Conservation (phyloP, 2,888 invertebrate species). For the Sphaerophoria taeniata region DNA sequence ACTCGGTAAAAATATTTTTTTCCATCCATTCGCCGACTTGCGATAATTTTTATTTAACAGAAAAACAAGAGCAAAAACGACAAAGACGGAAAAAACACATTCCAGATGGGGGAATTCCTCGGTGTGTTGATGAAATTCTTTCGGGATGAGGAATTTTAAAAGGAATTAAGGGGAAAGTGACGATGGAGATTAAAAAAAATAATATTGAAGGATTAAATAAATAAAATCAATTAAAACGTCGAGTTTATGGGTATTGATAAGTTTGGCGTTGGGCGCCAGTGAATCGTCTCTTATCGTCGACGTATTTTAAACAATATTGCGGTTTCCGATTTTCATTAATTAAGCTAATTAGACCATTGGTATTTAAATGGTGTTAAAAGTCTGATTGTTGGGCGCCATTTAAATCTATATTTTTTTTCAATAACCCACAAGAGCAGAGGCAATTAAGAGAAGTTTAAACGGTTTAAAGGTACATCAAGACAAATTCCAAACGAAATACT, state of each 20-base stretch:
- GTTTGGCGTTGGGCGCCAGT: slow-evolving; percentile 20
- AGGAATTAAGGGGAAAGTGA: slow-evolving; percentile 33
- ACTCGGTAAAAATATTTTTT: slow-evolving; percentile 53
- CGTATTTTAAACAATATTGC: no score
- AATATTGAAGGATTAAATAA: not conserved
- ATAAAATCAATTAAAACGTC: not conserved
- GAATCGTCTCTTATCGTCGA: not conserved
- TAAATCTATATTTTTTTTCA: not conserved
- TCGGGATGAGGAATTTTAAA: slow-evolving; percentile 26
- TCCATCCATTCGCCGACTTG: slow-evolving; percentile 37
- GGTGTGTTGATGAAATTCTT: slow-evolving; percentile 11
- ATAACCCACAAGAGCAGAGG: no score
- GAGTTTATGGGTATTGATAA: not conserved
- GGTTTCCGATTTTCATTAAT: no score
- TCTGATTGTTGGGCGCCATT: not conserved
- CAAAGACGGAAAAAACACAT: not conserved
- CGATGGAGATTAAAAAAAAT: not conserved
- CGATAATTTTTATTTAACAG: slow-evolving; percentile 20
- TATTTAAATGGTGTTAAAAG: no score
- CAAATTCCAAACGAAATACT: no score
- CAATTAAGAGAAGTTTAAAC: no score
- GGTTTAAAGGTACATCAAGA: no score
- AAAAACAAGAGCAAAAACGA: not conserved
- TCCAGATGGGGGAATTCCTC: slow-evolving; percentile 39
- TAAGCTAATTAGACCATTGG: no score